These are phyloP conservation scores for Leucophenga montana DNA, from an alignment of 2,888 invertebrate species.

Conservation along the genomic window DNA sequence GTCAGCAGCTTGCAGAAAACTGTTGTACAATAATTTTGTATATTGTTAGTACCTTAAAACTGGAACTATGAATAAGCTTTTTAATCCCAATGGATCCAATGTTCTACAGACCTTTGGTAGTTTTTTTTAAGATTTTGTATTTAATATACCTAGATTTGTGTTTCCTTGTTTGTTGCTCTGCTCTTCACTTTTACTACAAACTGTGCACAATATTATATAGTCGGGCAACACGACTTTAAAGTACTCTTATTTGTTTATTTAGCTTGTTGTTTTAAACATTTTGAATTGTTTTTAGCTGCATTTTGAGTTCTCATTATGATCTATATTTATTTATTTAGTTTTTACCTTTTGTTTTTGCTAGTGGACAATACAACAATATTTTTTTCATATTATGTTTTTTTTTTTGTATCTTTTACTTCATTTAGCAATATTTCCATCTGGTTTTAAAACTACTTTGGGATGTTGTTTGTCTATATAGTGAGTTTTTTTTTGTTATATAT, in stretches of 20 bases:
- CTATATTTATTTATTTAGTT: slow-evolving; percentile 53
- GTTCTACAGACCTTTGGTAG: not conserved
- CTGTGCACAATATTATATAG: no score
- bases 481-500: no score
- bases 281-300: slow-evolving; percentile 30
- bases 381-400: slow-evolving; percentile 36
- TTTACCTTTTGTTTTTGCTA: slow-evolving; percentile 3
- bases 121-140: not conserved
- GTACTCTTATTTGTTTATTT: slow-evolving; percentile 40
- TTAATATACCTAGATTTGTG: no score
- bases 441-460: no score
- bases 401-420: slow-evolving; percentile 33
- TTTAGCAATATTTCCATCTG: slow-evolving; percentile 11
- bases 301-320: slow-evolving; percentile 28
- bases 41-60: no score
- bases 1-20: no score
- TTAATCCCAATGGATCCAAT: not conserved
- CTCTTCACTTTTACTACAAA: slow-evolving; percentile 19
- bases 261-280: slow-evolving; percentile 37
- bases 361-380: slow-evolving; percentile 33
- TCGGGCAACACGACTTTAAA: no score
- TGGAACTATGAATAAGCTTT: no score
- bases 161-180: not conserved
- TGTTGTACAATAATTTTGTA: no score
- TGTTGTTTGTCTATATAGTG: no score